A percentile compares a stretch with the other conserved stretches of the same genome.
phyloP scores from a whole-genome alignment of 1,140 invertebrate species.

The Macrostomum lignano region DNA sequence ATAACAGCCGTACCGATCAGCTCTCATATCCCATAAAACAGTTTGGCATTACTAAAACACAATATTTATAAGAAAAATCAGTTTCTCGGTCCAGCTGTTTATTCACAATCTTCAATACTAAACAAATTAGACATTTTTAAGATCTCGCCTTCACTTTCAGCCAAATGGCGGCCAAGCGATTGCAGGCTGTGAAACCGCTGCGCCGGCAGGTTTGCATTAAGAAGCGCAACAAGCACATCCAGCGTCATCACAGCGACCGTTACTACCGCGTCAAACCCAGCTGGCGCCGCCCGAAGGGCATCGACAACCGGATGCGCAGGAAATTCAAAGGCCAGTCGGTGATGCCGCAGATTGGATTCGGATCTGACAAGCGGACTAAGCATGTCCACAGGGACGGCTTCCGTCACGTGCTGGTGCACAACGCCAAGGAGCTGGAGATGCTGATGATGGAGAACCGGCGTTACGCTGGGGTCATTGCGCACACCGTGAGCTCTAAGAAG shows the following conservation, averaged over 20 bases:
- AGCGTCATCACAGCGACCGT: conserved; percentile 36
- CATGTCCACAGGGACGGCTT: conserved; percentile 92
- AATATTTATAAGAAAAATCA: no score
- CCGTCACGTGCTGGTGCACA: conserved; percentile 60
- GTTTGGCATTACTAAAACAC: no score
- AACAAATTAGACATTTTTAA: no score
- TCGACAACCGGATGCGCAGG: conserved; percentile 91
- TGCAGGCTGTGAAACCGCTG: conserved; percentile 25
- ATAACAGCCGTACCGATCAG: no score
- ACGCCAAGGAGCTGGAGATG: conserved; percentile 78
- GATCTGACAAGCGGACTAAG: conserved; percentile 63
- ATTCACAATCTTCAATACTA: no score
- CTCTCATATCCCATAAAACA: no score
- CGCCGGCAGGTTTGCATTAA: conserved; percentile 63
- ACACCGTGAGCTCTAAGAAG: conserved; percentile 78
- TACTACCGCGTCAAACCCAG: conserved; percentile 27
- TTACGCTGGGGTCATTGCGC: conserved; percentile 85
- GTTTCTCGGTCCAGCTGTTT: no score
- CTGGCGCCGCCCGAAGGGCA: conserved; percentile 85
- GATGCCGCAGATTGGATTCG: conserved; percentile 98
- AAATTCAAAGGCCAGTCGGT: conserved; percentile 90
- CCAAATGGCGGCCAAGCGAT: no score
- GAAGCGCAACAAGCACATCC: conserved; percentile 82
- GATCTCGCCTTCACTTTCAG: no score
- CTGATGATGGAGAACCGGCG: conserved; percentile 92